phyloP scores from a whole-genome alignment of 2,888 invertebrate species.

The Helleia helle region DNA sequence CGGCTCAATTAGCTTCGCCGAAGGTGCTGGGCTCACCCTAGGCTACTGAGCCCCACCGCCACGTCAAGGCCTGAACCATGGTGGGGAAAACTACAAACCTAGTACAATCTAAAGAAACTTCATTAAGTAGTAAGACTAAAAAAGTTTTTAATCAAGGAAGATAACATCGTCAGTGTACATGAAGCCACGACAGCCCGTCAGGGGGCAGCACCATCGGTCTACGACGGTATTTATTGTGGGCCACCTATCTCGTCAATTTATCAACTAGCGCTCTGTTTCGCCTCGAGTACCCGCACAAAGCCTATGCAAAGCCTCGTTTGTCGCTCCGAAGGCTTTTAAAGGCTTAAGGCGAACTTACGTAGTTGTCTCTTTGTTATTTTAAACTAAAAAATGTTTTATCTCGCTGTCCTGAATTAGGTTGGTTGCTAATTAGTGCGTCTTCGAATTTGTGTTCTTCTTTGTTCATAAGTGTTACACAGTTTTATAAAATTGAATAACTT shows the following conservation, averaged over 20 bases:
- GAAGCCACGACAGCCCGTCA: neutral
- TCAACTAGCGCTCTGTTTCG: constrained; percentile 12
- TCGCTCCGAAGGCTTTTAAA: constrained; percentile 18
- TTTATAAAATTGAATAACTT: no score
- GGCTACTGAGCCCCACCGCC: no score
- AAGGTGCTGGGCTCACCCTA: no score
- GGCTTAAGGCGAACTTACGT: constrained; percentile 20
- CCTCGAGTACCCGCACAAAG: constrained; percentile 15
- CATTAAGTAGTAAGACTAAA: no score
- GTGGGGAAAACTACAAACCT: no score
- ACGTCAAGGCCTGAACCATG: no score
- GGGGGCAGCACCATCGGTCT: neutral
- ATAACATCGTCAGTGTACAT: neutral
- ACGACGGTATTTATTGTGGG: constrained; percentile 14
- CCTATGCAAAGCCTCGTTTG: constrained; percentile 19
- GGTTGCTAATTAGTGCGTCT: neutral
- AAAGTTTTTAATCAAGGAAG: neutral
- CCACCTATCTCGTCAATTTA: constrained; percentile 14
- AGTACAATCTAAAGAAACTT: no score
- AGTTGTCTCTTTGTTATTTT: constrained; percentile 14
- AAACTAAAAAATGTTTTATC: constrained; percentile 24
- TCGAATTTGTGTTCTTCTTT: neutral
- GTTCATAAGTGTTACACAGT: no score
- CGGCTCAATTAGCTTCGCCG: no score
- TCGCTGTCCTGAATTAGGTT: constrained; percentile 1